Conservation (phyloP, 2,113 vertebrate species). For the Brachypodius melanocephalos region DNA sequence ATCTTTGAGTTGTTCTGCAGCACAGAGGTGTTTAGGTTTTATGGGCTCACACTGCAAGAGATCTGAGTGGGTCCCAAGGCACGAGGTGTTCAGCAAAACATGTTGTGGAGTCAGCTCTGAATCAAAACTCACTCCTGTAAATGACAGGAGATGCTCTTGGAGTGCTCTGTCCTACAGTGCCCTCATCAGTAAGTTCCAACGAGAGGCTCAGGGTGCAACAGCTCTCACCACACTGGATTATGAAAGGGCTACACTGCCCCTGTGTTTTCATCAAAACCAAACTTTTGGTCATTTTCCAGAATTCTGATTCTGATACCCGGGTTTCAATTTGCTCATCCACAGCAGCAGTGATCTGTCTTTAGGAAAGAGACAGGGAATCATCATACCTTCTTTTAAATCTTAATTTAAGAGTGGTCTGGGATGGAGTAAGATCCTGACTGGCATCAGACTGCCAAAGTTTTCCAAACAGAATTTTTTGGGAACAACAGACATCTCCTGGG, state of each 20-base stretch:
- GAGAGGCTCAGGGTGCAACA: neutral
- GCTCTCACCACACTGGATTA: neutral
- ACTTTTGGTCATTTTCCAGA: neutral
- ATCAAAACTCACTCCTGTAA: neutral
- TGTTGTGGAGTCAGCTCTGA: neutral
- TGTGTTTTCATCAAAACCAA: neutral
- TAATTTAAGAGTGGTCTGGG: neutral
- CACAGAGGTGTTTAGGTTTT: neutral
- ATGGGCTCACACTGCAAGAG: neutral
- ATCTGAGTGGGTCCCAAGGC: neutral
- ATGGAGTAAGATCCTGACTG: neutral
- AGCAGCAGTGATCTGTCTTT: neutral
- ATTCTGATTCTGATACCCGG: neutral
- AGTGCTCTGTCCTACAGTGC: conserved; percentile 32
- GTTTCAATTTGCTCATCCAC: neutral
- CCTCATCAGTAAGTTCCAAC: conserved; percentile 8
- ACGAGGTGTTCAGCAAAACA: neutral
- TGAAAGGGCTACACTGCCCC: neutral
- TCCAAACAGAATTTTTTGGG: neutral
- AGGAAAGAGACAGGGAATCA: neutral
- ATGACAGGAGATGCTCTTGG: neutral
- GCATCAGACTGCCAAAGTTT: neutral
- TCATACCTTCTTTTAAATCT: neutral
- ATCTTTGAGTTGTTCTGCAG: neutral
- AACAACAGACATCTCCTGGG: neutral